Evolutionary conservation across 2,797 vertebrate species (phyloP), one percentile per base, ranked within the genome.

Genomic region (Chelidonichthys spinosus): DNA sequence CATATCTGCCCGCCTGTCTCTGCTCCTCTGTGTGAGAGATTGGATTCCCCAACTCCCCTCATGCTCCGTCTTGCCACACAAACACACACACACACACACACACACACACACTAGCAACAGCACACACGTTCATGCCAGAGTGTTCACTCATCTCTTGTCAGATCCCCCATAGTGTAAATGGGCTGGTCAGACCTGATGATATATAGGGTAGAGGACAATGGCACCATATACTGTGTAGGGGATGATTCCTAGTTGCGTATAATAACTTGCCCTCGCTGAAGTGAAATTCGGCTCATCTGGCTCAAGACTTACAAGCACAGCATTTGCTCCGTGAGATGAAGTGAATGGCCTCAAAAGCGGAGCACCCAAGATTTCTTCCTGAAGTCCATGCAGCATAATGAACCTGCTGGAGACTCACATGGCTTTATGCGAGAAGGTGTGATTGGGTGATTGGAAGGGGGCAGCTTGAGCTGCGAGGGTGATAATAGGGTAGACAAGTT

Each of bases 21-120:
- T 76, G 81, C 91, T 92, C 83, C 85, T 92, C 92, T 89, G 87
- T 85, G 85, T 92, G 92, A 93, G 87, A 93, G 92, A 94, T 94
- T 95, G 91, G 90, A 90, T 93, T 92, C 91, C 84, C 87, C 81
- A 78, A 75, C 74, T 86, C 72, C 71, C 35, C 63, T 74, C 76
- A 59, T 76, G 10, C 74, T 53, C 71, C 39, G 1, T 69, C 54
- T 69, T 58, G 13, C 63, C 69, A 60, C 68, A 72, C 69, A 65
- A 64, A 72, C 68, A 59, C 72, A 50, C 77, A 58, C 53, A 63
- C 59, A 47, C 63, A 62, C 50, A 44, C 72, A 55, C 39, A 44
- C 58, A 56, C 69, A 43, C 46, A n/a, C 11, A 67, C 15, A 15
- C 56, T 0, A 14, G 14, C 55, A 54, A 13, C n/a, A 6, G n/a